Evolutionary conservation across 1,140 invertebrate genomes (phyloP), one percentile per base, ranked within the genome.

Genomic region (Nixonia krombeini): DNA sequence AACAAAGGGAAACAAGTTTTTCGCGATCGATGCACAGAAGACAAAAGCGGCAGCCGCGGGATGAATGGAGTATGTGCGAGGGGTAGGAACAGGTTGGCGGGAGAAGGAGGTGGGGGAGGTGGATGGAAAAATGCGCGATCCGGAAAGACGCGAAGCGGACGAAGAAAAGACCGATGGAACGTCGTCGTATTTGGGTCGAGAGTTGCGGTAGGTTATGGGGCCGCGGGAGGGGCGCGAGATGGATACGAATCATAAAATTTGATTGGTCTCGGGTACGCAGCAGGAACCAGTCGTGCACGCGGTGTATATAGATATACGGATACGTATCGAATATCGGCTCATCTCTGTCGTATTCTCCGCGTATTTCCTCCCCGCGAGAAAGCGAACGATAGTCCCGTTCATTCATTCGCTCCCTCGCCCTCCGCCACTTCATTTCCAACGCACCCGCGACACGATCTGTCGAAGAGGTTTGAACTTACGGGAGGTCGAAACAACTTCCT

Each of bases 211-310:
- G 81, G 81, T 82, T 76, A 76, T n/a, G 73, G 74, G 65, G 40
- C 55, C 62, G 72, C 71, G 75, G 68, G 68, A 58, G 38, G 58
- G 72, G 38, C 72, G 78, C 73, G 58, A 66, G 78, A 77, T 78
- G 72, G 79, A 81, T 83, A 75, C 72, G 71, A 80, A 79, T 82
- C 79, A 79, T 82, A 82, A 83, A 83, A 81, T 81, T 81, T 81
- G 79, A 83, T 82, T 81, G 79, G 73, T 63, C 71, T 70, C 44
- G 62, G 62, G 49, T 44, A 65, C 45, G 57, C 29, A 68, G 69
- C 56, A 59, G 64, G 45, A 67, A 62, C 51, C 44, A 45, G 42
- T 38, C 55, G 67, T 73, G 57, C n/a, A n/a, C n/a, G n/a, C n/a
- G n/a, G n/a, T n/a, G n/a, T n/a, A n/a, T n/a, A n/a, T n/a, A n/a